Percentiles rank a stretch among this genome's conserved stretches.
phyloP scores from a whole-genome alignment of 2,113 vertebrate genomes.

The Garra rufa region DNA sequence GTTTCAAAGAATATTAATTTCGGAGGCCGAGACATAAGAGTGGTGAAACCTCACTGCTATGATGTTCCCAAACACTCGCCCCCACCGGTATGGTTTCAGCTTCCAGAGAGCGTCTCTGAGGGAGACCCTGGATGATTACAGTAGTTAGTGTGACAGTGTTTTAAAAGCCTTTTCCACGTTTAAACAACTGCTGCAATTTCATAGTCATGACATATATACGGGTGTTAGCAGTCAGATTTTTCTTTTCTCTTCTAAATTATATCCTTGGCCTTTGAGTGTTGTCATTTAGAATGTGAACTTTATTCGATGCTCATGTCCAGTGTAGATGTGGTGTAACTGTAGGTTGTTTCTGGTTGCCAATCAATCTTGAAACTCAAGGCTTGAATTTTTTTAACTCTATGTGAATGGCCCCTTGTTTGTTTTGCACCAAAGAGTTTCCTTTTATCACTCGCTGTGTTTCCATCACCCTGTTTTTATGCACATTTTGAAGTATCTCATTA shows the following conservation, averaged over 20 bases:
- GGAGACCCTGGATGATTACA: neutral
- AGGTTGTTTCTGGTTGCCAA: too few species aligned
- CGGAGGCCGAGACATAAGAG: neutral
- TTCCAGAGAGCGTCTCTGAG: conserved; percentile 1
- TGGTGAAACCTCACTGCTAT: neutral
- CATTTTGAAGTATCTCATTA: too few species aligned
- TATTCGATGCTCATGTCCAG: too few species aligned
- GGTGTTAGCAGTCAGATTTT: neutral
- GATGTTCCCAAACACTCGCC: neutral
- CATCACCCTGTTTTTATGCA: too few species aligned
- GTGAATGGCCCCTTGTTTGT: too few species aligned
- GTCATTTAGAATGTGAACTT: neutral
- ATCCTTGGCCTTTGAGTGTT: neutral
- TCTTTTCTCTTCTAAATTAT: neutral
- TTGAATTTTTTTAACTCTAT: too few species aligned
- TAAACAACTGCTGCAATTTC: neutral
- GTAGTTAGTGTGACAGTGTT: neutral
- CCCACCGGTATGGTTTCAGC: neutral
- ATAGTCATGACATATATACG: neutral
- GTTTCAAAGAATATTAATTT: neutral
- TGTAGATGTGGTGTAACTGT: too few species aligned
- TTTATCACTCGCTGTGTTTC: too few species aligned
- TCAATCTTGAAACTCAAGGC: neutral
- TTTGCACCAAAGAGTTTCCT: too few species aligned
- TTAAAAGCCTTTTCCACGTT: conserved; percentile 15